Percentiles rank a stretch among this genome's conserved stretches.
These are phyloP conservation scores for Sterna hirundo DNA, from an alignment of 2,113 vertebrate species.

Conservation along the genomic window DNA sequence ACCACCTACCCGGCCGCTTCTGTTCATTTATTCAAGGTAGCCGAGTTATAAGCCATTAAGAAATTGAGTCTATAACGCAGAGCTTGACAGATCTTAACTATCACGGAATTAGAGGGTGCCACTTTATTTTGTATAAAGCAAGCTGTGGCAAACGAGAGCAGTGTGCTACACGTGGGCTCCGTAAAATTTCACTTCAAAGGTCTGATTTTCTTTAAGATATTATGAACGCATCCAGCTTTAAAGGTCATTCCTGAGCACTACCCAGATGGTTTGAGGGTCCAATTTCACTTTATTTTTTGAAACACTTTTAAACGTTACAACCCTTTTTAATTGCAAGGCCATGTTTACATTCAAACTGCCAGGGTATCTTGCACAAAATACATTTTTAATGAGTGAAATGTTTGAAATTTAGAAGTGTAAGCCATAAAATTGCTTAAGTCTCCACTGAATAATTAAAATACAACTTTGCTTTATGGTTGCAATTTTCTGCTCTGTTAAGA, in stretches of 20 bases:
- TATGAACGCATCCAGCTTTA: not conserved
- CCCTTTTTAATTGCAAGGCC: slow-evolving; percentile 17
- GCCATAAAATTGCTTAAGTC: slow-evolving; percentile 22
- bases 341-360: slow-evolving; percentile 2
- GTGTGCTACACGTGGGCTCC: not conserved
- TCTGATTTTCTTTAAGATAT: not conserved
- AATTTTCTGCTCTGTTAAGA: slow-evolving; percentile 63
- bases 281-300: not conserved
- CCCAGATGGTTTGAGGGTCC: slow-evolving; percentile 23
- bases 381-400: slow-evolving; percentile 34
- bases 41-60: not conserved
- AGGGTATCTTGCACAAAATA: not conserved
- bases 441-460: slow-evolving; percentile 55
- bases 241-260: not conserved
- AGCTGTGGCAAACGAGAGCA: not conserved
- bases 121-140: not conserved
- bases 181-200: not conserved
- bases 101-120: not conserved
- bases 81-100: not conserved
- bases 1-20: not conserved
- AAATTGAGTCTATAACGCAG: not conserved
- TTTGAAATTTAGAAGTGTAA: slow-evolving; percentile 8
- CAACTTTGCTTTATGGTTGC: slow-evolving; percentile 35
- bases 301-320: not conserved
- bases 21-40: not conserved